Conservation (phyloP, 2,113 vertebrate genomes). For the Leucosticte australis region DNA sequence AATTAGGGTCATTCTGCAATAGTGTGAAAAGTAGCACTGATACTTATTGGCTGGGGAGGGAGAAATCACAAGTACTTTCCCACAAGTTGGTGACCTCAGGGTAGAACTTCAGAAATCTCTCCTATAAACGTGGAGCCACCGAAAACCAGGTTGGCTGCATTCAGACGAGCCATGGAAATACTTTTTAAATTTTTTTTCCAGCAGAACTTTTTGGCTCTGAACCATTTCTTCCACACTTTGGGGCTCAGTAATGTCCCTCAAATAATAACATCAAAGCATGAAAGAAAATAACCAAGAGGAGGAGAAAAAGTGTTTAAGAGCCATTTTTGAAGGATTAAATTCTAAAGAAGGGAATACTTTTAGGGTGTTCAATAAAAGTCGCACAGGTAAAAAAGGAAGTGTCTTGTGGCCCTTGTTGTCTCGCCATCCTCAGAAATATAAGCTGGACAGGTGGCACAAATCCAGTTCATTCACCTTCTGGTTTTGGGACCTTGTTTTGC, state of each 20-base stretch:
- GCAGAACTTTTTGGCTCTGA: neutral
- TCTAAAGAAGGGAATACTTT: neutral
- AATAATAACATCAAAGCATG: neutral
- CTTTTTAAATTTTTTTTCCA: neutral
- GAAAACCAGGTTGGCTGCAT: neutral
- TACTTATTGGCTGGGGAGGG: neutral
- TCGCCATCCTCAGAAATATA: neutral
- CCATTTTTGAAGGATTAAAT: neutral
- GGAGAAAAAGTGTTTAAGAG: neutral
- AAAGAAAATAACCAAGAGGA: neutral
- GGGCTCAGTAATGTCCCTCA: neutral
- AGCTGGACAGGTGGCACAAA: neutral
- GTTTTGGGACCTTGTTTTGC: neutral
- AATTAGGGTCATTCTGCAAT: slow-evolving; percentile 1
- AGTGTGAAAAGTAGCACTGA: slow-evolving; percentile 42
- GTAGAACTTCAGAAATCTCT: slow-evolving; percentile 18
- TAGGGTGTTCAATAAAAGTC: neutral
- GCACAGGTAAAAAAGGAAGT: neutral
- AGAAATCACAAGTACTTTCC: slow-evolving; percentile 12
- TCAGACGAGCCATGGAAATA: neutral
- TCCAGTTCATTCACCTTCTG: neutral
- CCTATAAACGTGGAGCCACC: slow-evolving; percentile 24
- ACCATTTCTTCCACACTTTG: slow-evolving; percentile 7
- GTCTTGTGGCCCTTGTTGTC: neutral
- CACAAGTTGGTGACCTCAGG: slow-evolving; percentile 18